Percentiles rank a stretch among this genome's conserved stretches.
Conservation (phyloP, 1,140 invertebrate genomes). For the Drosophila simulans region DNA sequence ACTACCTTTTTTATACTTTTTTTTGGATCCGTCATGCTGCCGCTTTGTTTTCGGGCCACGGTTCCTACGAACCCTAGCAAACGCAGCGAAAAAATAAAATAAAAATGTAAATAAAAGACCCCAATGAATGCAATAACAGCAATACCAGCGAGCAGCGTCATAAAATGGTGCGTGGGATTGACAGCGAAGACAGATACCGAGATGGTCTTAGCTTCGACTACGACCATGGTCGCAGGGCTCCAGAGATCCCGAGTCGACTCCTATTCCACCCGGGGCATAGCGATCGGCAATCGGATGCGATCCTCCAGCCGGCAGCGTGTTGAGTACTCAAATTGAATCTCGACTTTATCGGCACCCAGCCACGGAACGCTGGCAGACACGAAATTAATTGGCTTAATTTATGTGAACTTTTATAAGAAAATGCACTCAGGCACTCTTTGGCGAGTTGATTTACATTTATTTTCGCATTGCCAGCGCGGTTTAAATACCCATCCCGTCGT, state of each 20-base stretch:
- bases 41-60: conserved; percentile 46
- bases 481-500: conserved; percentile 43
- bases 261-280: conserved; percentile 15
- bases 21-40: conserved; percentile 61
- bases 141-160: conserved; percentile 55
- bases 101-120: conserved; percentile 77
- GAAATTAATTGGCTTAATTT: conserved; percentile 79
- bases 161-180: conserved; percentile 79
- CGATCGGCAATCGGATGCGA: conserved; percentile 26
- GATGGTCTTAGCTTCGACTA: conserved; percentile 12
- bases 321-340: conserved; percentile 74
- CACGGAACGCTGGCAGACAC: conserved; percentile 59
- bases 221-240: conserved; percentile 5
- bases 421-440: conserved; percentile 35
- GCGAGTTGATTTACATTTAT: conserved; percentile 53
- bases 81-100: conserved; percentile 50
- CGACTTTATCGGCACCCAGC: conserved; percentile 66
- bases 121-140: conserved; percentile 75
- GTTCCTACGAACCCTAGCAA: conserved; percentile 43
- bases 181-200: conserved; percentile 50
- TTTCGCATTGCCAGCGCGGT: conserved; percentile 34
- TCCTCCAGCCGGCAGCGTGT: conserved; percentile 37
- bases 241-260: neutral
- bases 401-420: conserved; percentile 59
- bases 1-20: neutral